Evolutionary conservation across 2,113 vertebrate genomes (phyloP).

Genomic region (Trochalopteron elliotii): DNA sequence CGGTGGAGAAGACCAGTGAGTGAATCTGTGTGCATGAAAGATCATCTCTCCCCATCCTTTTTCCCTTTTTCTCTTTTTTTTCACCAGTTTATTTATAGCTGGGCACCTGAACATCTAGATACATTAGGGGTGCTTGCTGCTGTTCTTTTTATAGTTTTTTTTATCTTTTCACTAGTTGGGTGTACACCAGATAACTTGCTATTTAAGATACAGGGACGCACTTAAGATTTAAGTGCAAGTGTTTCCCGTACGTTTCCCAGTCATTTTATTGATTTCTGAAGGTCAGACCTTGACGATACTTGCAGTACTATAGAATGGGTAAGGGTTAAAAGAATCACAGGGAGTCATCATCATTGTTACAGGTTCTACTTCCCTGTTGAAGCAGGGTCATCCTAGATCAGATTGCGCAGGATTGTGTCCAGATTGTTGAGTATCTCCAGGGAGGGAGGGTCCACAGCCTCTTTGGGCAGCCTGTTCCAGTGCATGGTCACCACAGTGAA

Average conservation of each 20-base stretch:
- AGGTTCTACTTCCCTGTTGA: not conserved
- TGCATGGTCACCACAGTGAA: fast-evolving
- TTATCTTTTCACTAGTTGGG: fast-evolving
- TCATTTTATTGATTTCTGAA: not conserved
- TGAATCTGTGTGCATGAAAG: not conserved
- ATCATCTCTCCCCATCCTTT: fast-evolving
- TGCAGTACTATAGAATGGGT: not conserved
- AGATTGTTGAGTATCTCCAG: not conserved
- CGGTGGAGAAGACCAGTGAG: fast-evolving
- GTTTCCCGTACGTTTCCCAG: fast-evolving
- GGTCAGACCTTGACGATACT: not conserved
- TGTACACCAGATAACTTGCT: fast-evolving
- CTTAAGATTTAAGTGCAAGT: not conserved
- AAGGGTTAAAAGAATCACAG: not conserved
- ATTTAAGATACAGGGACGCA: not conserved
- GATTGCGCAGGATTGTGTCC: not conserved
- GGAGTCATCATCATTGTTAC: not conserved
- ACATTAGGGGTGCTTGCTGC: fast-evolving
- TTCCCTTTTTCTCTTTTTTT: fast-evolving
- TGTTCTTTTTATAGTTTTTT: not conserved
- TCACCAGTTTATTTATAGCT: fast-evolving
- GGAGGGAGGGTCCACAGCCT: no score
- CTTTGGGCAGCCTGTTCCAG: not conserved
- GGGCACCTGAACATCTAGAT: not conserved
- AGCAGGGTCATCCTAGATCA: not conserved